phyloP scores from a whole-genome alignment of 2,113 vertebrate genomes.

The Choloepus hoffmanni region DNA sequence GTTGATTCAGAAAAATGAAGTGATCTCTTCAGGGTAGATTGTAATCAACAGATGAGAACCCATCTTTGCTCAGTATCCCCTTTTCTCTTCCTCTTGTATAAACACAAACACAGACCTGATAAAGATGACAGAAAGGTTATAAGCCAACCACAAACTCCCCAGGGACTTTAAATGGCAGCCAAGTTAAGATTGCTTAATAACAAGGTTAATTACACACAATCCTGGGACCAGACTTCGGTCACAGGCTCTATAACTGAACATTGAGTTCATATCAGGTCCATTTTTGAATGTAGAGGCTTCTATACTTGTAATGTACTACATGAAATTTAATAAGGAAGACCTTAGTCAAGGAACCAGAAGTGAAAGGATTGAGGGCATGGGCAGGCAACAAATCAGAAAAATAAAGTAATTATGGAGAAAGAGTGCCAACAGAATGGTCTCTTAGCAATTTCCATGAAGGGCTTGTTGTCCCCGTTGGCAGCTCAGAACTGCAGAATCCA shows the following conservation, averaged over 20 bases:
- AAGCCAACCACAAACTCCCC: background rate
- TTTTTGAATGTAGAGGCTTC: background rate
- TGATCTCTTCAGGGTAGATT: background rate
- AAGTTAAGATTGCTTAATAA: background rate
- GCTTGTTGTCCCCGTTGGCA: background rate
- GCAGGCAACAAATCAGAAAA: background rate
- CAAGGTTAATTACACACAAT: background rate
- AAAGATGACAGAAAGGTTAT: background rate
- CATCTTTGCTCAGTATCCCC: fast-evolving
- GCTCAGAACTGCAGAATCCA: background rate
- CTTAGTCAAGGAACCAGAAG: background rate
- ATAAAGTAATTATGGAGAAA: background rate
- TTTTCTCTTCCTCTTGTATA: background rate
- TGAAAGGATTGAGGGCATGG: background rate
- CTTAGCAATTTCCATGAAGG: background rate
- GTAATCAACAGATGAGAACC: background rate
- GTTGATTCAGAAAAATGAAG: background rate
- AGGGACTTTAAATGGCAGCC: background rate
- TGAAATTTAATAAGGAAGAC: slow-evolving; percentile 7
- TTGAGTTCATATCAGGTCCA: background rate
- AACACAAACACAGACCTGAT: background rate
- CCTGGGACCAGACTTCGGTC: background rate
- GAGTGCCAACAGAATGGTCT: background rate
- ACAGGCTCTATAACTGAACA: background rate
- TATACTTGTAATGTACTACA: background rate